Evolutionary conservation across 2,888 invertebrate species (phyloP), one percentile per base, ranked within the genome.

Genomic region (Sminthurinus aureus): DNA sequence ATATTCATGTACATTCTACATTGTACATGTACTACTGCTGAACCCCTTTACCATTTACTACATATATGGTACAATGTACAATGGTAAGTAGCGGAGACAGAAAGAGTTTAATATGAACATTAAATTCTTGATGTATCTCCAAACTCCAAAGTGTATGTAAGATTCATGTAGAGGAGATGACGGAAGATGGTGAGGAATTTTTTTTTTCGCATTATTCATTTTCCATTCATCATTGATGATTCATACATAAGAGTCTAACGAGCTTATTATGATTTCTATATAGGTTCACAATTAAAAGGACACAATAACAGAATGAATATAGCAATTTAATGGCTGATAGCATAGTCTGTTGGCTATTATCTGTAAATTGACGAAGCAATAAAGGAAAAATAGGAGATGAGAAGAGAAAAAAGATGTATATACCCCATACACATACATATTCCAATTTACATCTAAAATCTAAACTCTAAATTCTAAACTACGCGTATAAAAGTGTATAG

Each of bases 281-380:
- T 80, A 81, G 66, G 74, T 52, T 81, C 26, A 75, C 74, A 81
- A 81, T 81, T 81, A 81, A 81, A 81, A 81, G 80, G 51, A 81
- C 73, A 81, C 80, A 81, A 81, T 81, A 73, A 81, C 22, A 52
- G 73, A 38, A 75, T 81, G 81, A 81, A 81, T 81, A 73, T 81
- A 73, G 81, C 38, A 81, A 81, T 81, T 81, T 81, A 81, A 81
- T 81, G 81, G 80, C 51, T 71, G 67, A 80, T 80, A 52, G 71
- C 80, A 38, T 38, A 64, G 24, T 58, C 80, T 80, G 38, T 38
- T 38, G 20, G 71, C 71, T 80, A 77, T 20, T 52, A 58, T 58
- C 58, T 58, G 58, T 58, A 71, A 24, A 66, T 24, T 78, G 78
- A 78, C 78, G 78, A 66, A 22, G 78, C 78, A 78, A 58, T 77